These are phyloP conservation scores for Phaenicophaeus curvirostris DNA, from an alignment of 2,797 vertebrate species.

Conservation along the genomic window DNA sequence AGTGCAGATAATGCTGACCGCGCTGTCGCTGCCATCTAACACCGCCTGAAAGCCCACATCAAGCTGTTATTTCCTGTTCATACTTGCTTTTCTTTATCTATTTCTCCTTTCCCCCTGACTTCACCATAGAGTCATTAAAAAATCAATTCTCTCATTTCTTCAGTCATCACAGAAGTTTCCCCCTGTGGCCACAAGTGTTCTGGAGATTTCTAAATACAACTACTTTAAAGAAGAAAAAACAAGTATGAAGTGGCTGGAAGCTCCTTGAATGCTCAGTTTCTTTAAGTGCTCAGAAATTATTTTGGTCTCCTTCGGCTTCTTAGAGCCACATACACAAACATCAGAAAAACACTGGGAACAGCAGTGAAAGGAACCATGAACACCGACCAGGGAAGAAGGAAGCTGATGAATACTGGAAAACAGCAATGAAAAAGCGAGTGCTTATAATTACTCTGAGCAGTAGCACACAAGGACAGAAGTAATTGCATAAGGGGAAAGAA, in stretches of 20 bases:
- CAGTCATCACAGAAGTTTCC: not conserved
- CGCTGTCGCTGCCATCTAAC: slow-evolving; percentile 50
- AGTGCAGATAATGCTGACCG: not conserved
- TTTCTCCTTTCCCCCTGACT: not conserved
- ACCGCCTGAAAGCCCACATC: slow-evolving; percentile 71
- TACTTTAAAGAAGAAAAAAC: not conserved
- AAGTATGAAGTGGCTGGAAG: not conserved
- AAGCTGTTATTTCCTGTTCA: slow-evolving; percentile 6
- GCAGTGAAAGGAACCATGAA: not conserved
- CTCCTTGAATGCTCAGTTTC: not conserved
- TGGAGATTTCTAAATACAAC: not conserved
- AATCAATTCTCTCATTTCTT: not conserved
- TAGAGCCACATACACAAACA: not conserved
- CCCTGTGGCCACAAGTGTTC: not conserved
- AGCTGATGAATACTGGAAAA: not conserved
- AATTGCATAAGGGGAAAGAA: not conserved
- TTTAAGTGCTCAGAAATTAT: not conserved
- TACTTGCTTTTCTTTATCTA: not conserved
- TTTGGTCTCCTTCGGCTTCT: not conserved
- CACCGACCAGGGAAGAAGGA: not conserved
- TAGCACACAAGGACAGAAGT: not conserved
- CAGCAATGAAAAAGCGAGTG: not conserved
- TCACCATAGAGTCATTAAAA: not conserved
- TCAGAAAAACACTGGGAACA: not conserved
- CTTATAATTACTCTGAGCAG: not conserved